phyloP scores from a whole-genome alignment of 2,888 invertebrate genomes.

The Himalopsyche kuldschensis region DNA sequence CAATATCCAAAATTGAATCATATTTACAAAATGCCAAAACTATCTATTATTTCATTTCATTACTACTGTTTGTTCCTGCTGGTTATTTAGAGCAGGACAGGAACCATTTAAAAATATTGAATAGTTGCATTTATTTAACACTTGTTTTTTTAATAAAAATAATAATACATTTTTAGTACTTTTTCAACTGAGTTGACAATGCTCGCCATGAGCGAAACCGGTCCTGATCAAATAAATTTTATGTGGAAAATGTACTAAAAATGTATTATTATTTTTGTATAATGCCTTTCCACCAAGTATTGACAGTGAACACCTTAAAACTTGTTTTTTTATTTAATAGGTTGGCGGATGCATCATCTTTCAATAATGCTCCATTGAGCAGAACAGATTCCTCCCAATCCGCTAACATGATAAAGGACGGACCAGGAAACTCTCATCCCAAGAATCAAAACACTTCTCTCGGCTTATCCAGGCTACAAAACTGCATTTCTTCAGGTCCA shows the following conservation, averaged over 20 bases:
- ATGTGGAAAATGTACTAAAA: no score
- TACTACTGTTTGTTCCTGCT: no score
- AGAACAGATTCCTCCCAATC: slow-evolving; percentile 28
- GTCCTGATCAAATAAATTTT: no score
- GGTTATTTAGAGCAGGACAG: no score
- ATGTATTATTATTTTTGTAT: no score
- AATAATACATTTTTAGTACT: no score
- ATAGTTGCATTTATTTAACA: neutral
- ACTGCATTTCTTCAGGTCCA: slow-evolving; percentile 30
- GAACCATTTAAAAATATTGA: neutral
- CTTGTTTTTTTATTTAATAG: neutral
- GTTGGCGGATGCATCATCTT: slow-evolving; percentile 24
- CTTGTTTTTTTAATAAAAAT: neutral
- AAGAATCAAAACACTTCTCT: slow-evolving; percentile 33
- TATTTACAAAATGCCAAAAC: neutral
- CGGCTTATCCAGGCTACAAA: slow-evolving; percentile 31
- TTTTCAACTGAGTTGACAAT: no score
- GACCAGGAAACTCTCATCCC: neutral
- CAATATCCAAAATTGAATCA: neutral
- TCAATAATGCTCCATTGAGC: slow-evolving; percentile 25
- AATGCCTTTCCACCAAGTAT: no score
- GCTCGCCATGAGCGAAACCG: no score
- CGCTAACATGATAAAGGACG: slow-evolving; percentile 20
- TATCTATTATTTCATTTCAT: no score
- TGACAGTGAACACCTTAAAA: no score